These are phyloP conservation scores for Aleadryas rufinucha DNA, from an alignment of 2,113 vertebrate species.

Conservation along the genomic window DNA sequence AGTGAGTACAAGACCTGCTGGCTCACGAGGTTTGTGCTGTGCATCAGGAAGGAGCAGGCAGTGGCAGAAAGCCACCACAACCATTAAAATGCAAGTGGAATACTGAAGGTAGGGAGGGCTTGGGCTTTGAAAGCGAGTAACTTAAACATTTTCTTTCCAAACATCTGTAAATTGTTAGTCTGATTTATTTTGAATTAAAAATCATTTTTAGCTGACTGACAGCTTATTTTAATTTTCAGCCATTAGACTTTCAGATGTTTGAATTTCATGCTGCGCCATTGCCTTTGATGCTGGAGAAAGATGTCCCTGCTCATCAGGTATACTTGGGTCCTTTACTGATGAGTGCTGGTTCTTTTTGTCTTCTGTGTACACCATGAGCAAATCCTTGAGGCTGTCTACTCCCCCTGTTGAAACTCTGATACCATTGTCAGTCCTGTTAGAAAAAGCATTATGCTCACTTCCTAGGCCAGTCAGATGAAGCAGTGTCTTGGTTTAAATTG, in stretches of 20 bases:
- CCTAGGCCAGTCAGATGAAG: not conserved
- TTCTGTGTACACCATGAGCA: not conserved
- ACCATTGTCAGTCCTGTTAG: not conserved
- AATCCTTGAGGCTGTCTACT: not conserved
- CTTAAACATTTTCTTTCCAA: slow-evolving; percentile 70
- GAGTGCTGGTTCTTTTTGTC: not conserved
- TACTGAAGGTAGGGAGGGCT: slow-evolving; percentile 36
- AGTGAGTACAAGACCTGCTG: not conserved
- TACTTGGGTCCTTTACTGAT: not conserved
- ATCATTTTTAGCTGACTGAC: slow-evolving; percentile 59
- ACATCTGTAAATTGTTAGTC: slow-evolving; percentile 78
- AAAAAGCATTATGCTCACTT: not conserved
- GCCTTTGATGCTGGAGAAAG: slow-evolving; percentile 55
- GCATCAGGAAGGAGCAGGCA: not conserved
- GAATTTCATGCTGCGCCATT: not conserved
- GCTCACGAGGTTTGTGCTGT: not conserved
- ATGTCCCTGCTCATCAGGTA: not conserved
- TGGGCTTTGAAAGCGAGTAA: slow-evolving; percentile 59
- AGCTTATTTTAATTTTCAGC: slow-evolving; percentile 73
- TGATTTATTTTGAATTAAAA: slow-evolving; percentile 77
- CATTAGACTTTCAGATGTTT: slow-evolving; percentile 61
- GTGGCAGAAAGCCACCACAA: not conserved
- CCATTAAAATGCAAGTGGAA: slow-evolving; percentile 38
- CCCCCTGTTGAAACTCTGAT: not conserved
- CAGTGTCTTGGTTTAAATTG: not conserved